Conservation (phyloP, 1,140 invertebrate species). For the Eufriesea mexicana region DNA sequence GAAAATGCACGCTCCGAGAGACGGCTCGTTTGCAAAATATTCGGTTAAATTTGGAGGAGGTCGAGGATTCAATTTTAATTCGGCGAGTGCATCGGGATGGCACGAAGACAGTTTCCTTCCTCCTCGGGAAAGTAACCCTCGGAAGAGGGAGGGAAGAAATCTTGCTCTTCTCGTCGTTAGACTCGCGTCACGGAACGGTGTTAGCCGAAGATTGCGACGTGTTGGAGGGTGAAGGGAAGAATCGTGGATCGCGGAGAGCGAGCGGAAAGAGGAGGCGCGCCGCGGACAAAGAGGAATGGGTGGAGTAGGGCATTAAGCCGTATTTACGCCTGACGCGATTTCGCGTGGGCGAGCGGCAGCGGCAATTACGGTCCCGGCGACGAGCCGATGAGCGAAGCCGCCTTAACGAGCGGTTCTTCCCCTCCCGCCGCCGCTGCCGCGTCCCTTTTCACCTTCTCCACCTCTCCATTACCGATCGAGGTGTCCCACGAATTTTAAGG, state of each 20-base stretch:
- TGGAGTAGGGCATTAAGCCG: conserved; percentile 58
- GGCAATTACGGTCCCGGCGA: conserved; percentile 61
- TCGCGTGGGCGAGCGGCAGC: conserved; percentile 65
- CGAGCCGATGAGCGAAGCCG: conserved; percentile 60
- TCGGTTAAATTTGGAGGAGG: not conserved
- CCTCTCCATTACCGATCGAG: conserved; percentile 59
- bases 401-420: conserved; percentile 58
- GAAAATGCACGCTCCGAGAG: not conserved
- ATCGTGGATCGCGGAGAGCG: no score
- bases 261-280: not conserved
- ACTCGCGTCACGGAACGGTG: no score
- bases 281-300: conserved; percentile 26
- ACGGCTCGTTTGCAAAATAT: not conserved
- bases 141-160: no score
- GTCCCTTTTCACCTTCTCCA: not conserved
- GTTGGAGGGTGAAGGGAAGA: no score
- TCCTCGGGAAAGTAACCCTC: no score
- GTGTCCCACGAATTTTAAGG: conserved; percentile 69
- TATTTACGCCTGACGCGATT: conserved; percentile 66
- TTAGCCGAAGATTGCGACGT: no score
- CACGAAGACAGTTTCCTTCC: no score
- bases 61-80: no score
- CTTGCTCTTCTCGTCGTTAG: no score
- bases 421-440: not conserved
- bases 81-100: no score